phyloP scores from a whole-genome alignment of 2,797 vertebrate genomes.

The Cottoperca gobio region DNA sequence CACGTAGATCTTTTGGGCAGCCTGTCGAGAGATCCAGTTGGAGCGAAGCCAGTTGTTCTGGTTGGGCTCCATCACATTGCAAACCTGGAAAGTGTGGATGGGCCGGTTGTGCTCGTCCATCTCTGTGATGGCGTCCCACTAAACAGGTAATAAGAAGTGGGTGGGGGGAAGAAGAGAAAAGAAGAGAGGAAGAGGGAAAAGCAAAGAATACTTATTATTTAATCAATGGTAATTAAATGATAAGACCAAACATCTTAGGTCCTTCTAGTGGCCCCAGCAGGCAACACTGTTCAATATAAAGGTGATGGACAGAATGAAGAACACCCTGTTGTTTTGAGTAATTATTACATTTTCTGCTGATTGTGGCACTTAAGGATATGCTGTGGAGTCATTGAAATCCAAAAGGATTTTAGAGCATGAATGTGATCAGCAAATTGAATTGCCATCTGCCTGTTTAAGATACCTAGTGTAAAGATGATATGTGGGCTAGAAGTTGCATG shows the following conservation, averaged over 20 bases:
- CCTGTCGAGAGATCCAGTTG: conserved; percentile 95
- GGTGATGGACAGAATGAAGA: conserved; percentile 2
- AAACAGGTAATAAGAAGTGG: conserved; percentile 49
- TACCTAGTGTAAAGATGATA: neutral
- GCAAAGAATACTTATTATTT: neutral
- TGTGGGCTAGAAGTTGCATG: neutral
- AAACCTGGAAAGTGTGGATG: conserved; percentile 97
- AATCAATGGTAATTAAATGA: conserved; percentile 9
- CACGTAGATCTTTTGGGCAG: conserved; percentile 95
- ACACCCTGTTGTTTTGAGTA: neutral
- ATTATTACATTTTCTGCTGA: neutral
- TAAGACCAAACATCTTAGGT: neutral
- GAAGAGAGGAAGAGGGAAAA: neutral
- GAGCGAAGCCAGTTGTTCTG: conserved; percentile 98
- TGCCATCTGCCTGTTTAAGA: neutral
- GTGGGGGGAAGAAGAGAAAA: neutral
- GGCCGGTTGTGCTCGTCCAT: conserved; percentile 97
- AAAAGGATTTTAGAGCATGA: neutral
- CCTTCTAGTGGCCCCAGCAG: neutral
- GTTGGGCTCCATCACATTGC: conserved; percentile 97
- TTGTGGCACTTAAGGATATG: neutral
- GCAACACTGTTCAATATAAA: conserved; percentile 4
- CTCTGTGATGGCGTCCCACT: conserved; percentile 98
- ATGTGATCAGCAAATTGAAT: neutral
- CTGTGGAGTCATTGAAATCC: neutral